phyloP scores from a whole-genome alignment of 2,113 vertebrate species.

The Centrocercus urophasianus region DNA sequence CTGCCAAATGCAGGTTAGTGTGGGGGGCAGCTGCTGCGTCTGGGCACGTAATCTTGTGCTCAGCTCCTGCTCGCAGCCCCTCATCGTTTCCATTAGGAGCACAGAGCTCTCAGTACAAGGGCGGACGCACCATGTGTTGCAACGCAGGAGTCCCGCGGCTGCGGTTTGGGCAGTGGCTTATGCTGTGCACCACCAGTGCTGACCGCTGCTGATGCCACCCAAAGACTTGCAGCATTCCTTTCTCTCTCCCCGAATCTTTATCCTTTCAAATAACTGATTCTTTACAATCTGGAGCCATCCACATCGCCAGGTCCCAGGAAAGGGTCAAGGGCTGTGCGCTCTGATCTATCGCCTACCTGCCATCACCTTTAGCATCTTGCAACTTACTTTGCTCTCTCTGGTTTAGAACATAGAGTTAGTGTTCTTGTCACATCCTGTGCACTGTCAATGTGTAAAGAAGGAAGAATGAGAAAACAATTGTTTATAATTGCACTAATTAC shows the following conservation, averaged over 20 bases:
- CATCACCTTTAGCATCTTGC: neutral
- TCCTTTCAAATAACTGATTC: neutral
- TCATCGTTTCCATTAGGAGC: neutral
- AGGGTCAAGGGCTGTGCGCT: accelerated
- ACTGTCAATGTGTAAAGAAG: neutral
- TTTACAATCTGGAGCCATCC: neutral
- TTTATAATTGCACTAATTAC: neutral
- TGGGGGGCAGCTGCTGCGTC: accelerated
- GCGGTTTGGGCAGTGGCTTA: accelerated
- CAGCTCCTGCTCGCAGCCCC: neutral
- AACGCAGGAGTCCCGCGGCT: accelerated
- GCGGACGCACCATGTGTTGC: neutral
- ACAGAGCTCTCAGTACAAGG: neutral
- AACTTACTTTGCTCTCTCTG: neutral
- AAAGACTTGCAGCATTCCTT: neutral
- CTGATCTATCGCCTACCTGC: neutral
- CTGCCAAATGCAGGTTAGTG: accelerated
- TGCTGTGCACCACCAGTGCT: neutral
- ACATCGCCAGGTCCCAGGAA: neutral
- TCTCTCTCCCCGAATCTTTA: neutral
- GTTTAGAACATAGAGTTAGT: neutral
- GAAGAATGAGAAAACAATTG: neutral
- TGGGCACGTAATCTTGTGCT: neutral
- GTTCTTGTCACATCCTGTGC: neutral
- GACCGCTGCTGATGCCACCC: neutral